A percentile compares a stretch with the other conserved stretches of the same genome.
phyloP scores from a whole-genome alignment of 2,113 vertebrate genomes.

The Ageneiosus marmoratus region DNA sequence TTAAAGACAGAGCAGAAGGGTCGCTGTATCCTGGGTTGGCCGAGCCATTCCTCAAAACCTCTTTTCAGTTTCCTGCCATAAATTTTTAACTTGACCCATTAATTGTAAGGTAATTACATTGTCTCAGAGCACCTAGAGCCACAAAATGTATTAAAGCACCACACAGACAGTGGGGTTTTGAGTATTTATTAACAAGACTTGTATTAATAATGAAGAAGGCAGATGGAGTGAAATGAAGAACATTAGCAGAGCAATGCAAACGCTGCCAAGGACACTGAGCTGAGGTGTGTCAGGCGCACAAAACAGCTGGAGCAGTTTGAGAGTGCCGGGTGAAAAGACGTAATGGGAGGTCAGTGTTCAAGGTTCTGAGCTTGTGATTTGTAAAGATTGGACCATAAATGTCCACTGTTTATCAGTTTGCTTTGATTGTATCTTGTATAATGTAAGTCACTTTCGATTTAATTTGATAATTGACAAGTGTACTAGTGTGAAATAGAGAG shows the following conservation, averaged over 20 bases:
- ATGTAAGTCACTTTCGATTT: neutral
- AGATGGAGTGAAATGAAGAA: conserved; percentile 61
- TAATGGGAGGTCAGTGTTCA: neutral
- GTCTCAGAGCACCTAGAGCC: conserved; percentile 77
- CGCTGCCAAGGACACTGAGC: conserved; percentile 24
- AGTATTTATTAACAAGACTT: conserved; percentile 75
- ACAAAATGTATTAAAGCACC: conserved; percentile 76
- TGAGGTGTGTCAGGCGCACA: conserved; percentile 2
- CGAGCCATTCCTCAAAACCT: conserved; percentile 48
- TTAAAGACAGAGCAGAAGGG: conserved; percentile 12
- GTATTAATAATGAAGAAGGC: conserved; percentile 76
- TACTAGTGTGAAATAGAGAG: neutral
- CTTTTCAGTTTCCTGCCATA: conserved; percentile 69
- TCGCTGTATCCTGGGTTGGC: conserved; percentile 27
- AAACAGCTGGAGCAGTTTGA: neutral
- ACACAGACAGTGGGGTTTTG: conserved; percentile 67
- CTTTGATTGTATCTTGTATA: neutral
- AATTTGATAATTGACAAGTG: neutral
- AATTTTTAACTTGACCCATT: conserved; percentile 78
- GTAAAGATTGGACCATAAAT: neutral
- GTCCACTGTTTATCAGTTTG: neutral
- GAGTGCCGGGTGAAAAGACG: neutral
- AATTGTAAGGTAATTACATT: conserved; percentile 79
- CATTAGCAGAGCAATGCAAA: conserved; percentile 61
- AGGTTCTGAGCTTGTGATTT: neutral